A percentile compares a stretch with the other conserved stretches of the same genome.
Evolutionary conservation across 1,140 invertebrate species (phyloP).

Genomic region (Globodera ellingtonae): DNA sequence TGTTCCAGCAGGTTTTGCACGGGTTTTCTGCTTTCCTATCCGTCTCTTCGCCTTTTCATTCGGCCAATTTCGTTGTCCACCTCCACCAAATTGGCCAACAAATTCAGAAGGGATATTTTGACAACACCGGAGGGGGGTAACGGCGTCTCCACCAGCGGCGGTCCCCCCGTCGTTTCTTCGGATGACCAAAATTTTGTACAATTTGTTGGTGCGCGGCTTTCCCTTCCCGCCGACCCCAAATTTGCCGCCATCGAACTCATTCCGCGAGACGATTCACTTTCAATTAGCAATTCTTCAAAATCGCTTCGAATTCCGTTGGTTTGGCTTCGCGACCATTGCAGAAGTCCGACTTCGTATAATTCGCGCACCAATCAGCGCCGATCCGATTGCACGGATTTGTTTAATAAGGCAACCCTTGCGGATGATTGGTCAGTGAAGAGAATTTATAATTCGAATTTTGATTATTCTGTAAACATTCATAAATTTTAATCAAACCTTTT

Average conservation of each 20-base stretch:
- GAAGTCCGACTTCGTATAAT: constrained; percentile 42
- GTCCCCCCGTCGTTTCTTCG: not conserved
- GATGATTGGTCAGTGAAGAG: constrained; percentile 18
- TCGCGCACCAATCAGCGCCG: constrained; percentile 54
- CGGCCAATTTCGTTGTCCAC: not conserved
- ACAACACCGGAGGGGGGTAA: not conserved
- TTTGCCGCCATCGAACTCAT: constrained; percentile 17
- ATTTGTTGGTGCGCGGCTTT: constrained; percentile 18
- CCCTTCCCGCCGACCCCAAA: constrained; percentile 13
- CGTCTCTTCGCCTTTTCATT: not conserved
- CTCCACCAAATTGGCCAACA: not conserved
- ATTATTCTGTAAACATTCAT: no score
- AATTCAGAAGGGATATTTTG: not conserved
- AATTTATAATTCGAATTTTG: not conserved
- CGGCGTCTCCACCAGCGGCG: not conserved
- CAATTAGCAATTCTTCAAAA: not conserved
- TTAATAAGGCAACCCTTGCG: constrained; percentile 36
- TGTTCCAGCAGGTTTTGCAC: not conserved
- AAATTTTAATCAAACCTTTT: no score
- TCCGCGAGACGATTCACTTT: not conserved
- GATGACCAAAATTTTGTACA: not conserved
- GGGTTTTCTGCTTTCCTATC: not conserved
- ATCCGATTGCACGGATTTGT: constrained; percentile 43
- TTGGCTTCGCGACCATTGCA: constrained; percentile 61
- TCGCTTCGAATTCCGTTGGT: constrained; percentile 49